A percentile compares a stretch with the other conserved stretches of the same genome.
Conservation (phyloP, 2,888 invertebrate species). For the Apamea sordens region DNA sequence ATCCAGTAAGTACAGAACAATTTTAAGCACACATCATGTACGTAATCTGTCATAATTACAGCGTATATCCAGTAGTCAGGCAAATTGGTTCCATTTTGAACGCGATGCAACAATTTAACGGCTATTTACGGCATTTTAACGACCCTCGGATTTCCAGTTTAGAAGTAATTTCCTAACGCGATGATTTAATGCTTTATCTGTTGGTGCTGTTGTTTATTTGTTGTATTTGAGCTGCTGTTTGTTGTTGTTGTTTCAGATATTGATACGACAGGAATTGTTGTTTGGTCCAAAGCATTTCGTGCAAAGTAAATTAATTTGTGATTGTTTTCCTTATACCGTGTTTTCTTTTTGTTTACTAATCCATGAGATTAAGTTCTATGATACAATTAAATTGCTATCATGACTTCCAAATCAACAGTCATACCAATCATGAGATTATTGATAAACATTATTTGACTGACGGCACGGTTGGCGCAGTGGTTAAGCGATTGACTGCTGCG, state of each 20-base stretch:
- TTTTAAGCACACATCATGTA: conserved; percentile 29
- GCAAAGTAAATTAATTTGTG: not conserved
- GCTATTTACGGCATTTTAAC: conserved; percentile 70
- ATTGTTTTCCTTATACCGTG: not conserved
- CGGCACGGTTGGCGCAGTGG: too few species aligned
- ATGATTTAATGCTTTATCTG: conserved; percentile 57
- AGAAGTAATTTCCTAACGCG: conserved; percentile 54
- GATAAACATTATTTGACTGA: not conserved
- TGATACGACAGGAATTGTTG: not conserved
- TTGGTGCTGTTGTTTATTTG: conserved; percentile 11
- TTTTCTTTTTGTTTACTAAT: not conserved
- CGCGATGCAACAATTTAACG: conserved; percentile 68
- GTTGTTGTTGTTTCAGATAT: conserved; percentile 1
- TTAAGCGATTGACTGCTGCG: too few species aligned
- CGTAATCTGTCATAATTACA: conserved; percentile 63
- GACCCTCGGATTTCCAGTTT: conserved; percentile 59
- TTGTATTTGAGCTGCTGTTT: conserved; percentile 2
- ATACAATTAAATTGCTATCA: not conserved
- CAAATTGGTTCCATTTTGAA: conserved; percentile 66
- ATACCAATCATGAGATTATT: not conserved
- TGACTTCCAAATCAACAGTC: not conserved
- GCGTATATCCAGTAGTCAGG: conserved; percentile 54
- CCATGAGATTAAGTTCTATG: not conserved
- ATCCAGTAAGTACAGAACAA: conserved; percentile 9
- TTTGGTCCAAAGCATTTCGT: not conserved